Conservation (phyloP, 23 tunicate species). For the Botrylloides violaceus region DNA sequence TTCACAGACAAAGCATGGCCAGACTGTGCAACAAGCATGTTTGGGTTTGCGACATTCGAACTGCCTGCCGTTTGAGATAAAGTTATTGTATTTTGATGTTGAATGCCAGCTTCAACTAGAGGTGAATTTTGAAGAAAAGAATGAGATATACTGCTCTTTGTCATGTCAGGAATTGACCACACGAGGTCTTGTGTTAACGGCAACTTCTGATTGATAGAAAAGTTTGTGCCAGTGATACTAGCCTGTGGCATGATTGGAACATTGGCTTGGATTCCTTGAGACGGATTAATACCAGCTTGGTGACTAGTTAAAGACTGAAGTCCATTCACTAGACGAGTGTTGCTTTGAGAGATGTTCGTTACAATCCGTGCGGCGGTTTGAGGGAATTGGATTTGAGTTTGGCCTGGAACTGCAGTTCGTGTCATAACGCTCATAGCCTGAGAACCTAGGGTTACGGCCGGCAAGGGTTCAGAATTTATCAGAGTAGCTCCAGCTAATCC, state of each 20-base stretch:
- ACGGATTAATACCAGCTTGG: slow-evolving; percentile 2
- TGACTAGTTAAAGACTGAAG: slow-evolving; percentile 19
- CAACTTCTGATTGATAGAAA: slow-evolving; percentile 13
- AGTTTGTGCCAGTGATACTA: slow-evolving; percentile 1
- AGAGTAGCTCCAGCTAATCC: slow-evolving; percentile 11
- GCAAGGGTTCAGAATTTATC: slow-evolving; percentile 10
- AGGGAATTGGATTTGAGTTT: slow-evolving; percentile 24
- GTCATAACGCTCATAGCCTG: slow-evolving; percentile 13
- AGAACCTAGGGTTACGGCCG: background rate
- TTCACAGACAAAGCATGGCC: background rate
- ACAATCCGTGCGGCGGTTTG: slow-evolving; percentile 2
- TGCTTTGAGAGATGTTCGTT: background rate
- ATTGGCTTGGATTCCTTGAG: slow-evolving; percentile 8
- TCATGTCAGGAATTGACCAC: slow-evolving; percentile 21
- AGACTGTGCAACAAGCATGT: slow-evolving; percentile 6
- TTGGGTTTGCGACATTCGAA: slow-evolving; percentile 9
- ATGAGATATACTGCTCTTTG: slow-evolving; percentile 10
- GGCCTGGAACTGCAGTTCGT: slow-evolving; percentile 10
- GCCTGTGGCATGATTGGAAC: slow-evolving; percentile 15
- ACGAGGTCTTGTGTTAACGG: slow-evolving; percentile 9
- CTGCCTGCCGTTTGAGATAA: slow-evolving; percentile 4
- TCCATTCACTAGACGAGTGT: slow-evolving; percentile 3
- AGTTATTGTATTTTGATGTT: slow-evolving; percentile 1
- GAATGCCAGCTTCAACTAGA: background rate
- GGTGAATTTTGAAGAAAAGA: slow-evolving; percentile 3